Conservation (phyloP, 2,888 invertebrate species). For the Tiphia femorata region DNA sequence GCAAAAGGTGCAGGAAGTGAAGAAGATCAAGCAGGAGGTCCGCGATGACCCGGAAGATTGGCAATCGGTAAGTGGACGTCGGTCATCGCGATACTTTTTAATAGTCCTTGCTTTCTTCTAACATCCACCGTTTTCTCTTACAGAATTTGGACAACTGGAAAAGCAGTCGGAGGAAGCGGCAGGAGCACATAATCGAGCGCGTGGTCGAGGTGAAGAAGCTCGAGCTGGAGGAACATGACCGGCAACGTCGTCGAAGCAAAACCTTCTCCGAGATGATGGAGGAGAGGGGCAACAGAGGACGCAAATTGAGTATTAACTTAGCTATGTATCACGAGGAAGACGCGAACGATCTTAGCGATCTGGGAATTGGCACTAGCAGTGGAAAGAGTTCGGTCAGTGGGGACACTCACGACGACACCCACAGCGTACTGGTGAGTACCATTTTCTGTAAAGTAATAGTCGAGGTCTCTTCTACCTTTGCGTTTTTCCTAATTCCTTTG, state of each 20-base stretch:
- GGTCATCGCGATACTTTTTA: too few relatives aligned
- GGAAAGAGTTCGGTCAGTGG: conserved; percentile 67
- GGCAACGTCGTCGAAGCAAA: conserved; percentile 84
- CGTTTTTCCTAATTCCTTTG: too few relatives aligned
- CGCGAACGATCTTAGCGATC: conserved; percentile 86
- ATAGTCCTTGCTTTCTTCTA: too few relatives aligned
- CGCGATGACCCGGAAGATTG: conserved; percentile 91
- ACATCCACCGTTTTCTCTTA: too few relatives aligned
- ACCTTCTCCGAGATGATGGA: conserved; percentile 96
- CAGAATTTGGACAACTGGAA: conserved; percentile 96
- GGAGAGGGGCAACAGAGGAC: conserved; percentile 77
- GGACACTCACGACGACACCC: conserved; percentile 65
- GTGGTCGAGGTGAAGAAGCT: conserved; percentile 91
- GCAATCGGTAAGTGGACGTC: conserved; percentile 89
- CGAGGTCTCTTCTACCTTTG: not conserved
- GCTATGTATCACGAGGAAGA: conserved; percentile 86
- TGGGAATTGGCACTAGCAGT: conserved; percentile 76
- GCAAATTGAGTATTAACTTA: conserved; percentile 73
- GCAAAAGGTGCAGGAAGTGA: conserved; percentile 86
- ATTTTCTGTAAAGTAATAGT: not conserved
- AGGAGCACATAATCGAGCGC: conserved; percentile 90
- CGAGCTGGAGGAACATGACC: conserved; percentile 82
- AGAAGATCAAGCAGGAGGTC: conserved; percentile 83
- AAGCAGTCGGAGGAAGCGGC: conserved; percentile 90
- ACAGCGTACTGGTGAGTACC: conserved; percentile 62